These are phyloP conservation scores for Syritta pipiens DNA, from an alignment of 2,888 invertebrate species.

Conservation along the genomic window DNA sequence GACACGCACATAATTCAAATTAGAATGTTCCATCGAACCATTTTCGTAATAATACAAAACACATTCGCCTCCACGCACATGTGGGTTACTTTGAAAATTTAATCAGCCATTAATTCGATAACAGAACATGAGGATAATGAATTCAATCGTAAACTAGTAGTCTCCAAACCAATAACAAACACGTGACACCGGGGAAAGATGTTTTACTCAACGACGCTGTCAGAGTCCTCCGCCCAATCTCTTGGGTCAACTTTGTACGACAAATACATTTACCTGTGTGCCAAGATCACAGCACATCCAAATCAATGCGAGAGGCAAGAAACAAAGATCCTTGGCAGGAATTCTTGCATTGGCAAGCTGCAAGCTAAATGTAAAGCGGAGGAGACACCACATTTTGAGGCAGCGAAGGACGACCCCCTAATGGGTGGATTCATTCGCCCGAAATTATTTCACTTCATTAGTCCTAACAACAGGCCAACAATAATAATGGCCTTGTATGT, in stretches of 20 bases:
- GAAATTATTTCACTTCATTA: constrained; percentile 49
- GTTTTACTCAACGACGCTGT: neutral
- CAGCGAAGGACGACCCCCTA: no score
- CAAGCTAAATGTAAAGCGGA: no score
- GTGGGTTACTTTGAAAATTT: neutral
- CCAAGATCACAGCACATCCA: no score
- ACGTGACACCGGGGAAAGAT: constrained; percentile 1
- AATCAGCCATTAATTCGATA: constrained; percentile 40
- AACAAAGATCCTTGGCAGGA: no score
- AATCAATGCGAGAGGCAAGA: no score
- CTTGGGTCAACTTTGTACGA: no score
- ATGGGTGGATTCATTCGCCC: constrained; percentile 14
- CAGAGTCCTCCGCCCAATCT: no score
- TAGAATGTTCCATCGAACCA: neutral
- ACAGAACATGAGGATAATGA: constrained; percentile 15
- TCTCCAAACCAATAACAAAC: neutral
- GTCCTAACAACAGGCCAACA: constrained; percentile 29
- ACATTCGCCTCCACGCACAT: neutral
- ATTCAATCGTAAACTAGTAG: constrained; percentile 14
- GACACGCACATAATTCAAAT: constrained; percentile 23
- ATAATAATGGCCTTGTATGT: constrained; percentile 22
- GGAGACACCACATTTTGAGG: no score
- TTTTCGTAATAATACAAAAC: neutral
- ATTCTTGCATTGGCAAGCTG: no score
- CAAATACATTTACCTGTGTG: no score